These are phyloP conservation scores for Oriolus oriolus DNA, from an alignment of 2,113 vertebrate genomes.

Conservation along the genomic window DNA sequence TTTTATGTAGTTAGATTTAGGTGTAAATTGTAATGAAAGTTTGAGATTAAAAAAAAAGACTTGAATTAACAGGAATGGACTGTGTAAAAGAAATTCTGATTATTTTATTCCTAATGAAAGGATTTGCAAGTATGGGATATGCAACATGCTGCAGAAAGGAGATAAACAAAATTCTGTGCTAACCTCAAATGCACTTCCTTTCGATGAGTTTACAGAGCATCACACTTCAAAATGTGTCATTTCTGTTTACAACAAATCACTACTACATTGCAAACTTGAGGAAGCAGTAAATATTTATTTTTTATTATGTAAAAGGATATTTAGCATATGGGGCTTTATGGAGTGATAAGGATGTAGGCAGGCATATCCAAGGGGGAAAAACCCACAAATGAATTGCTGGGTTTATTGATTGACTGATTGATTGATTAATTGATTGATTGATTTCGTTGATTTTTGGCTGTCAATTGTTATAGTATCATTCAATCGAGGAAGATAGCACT, in stretches of 20 bases:
- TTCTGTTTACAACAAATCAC: not conserved
- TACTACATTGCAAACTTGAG: not conserved
- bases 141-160: not conserved
- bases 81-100: not conserved
- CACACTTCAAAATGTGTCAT: not conserved
- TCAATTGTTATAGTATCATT: not conserved
- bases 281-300: not conserved
- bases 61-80: not conserved
- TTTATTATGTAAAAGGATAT: not conserved
- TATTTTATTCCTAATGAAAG: not conserved
- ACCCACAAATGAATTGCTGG: accelerated
- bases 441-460: not conserved
- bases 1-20: not conserved
- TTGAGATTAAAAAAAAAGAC: not conserved
- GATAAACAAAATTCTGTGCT: not conserved
- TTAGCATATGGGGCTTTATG: not conserved
- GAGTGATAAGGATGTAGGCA: not conserved
- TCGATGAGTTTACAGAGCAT: not conserved
- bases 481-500: not conserved
- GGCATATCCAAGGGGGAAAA: not conserved
- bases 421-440: too few species aligned
- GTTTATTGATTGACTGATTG: too few species aligned
- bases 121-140: not conserved
- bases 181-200: not conserved
- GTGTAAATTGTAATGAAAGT: not conserved